A percentile compares a stretch with the other conserved stretches of the same genome.
Evolutionary conservation across 2,113 vertebrate genomes (phyloP).

Genomic region (Empidonax alnorum): DNA sequence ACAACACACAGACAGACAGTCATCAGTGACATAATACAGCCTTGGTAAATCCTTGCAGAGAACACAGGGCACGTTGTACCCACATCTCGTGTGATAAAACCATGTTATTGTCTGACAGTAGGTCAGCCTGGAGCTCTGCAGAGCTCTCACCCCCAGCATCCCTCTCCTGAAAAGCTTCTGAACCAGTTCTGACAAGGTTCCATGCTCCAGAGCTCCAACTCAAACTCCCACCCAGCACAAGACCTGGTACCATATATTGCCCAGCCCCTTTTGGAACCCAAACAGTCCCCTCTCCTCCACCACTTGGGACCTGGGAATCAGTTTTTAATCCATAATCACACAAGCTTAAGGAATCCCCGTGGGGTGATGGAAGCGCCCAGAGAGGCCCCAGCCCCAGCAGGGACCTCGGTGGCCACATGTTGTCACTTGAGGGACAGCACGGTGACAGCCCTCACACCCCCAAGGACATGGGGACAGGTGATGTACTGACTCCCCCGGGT

Average conservation of each 20-base stretch:
- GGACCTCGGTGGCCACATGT: rapidly evolving
- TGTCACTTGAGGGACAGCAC: background rate
- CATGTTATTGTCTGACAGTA: background rate
- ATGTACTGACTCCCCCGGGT: background rate
- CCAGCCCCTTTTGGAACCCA: background rate
- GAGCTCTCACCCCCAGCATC: background rate
- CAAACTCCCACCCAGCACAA: rapidly evolving
- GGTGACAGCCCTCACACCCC: rapidly evolving
- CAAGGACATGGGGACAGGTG: rapidly evolving
- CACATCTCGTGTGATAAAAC: background rate
- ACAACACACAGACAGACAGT: background rate
- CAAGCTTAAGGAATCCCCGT: background rate
- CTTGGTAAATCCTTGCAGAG: background rate
- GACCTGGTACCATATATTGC: too few species aligned
- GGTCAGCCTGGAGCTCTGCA: background rate
- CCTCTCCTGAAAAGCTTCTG: background rate
- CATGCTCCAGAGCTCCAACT: rapidly evolving
- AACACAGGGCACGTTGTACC: background rate
- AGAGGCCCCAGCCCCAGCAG: background rate
- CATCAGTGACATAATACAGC: rapidly evolving
- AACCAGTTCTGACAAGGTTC: background rate
- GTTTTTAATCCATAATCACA: background rate
- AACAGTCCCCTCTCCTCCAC: background rate
- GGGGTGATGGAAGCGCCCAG: background rate
- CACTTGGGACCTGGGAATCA: background rate